Base-by-base conservation (phyloP, 2,797 vertebrate species). In the Octomys mimax region DNA sequence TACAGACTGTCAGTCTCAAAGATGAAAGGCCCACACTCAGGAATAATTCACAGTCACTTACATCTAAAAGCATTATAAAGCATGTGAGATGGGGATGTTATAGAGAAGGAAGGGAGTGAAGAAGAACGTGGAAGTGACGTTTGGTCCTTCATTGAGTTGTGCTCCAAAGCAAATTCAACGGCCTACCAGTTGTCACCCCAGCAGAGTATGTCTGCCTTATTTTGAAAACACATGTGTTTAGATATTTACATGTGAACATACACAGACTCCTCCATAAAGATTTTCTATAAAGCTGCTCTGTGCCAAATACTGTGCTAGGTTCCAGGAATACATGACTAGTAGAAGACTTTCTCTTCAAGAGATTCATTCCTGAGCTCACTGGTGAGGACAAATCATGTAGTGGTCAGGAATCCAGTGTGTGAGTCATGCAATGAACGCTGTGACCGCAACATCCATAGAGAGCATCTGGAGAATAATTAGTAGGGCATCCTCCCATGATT, bases 1-100 rank as follows among this genome's bases (percentile, higher is more conserved):
- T n/a, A 11, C 79, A 64, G 93, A 93, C 91, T 97, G 82, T 95
- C 92, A 66, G 52, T 84, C 21, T 24, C 24, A 16, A 95, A 96
- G 97, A 95, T 95, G 91, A 97, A 97, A 97, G 94, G 19, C 31
- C 13, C 77, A 79, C 10, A 86, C 24, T 75, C 57, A 1, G 79
- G 86, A 95, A 96, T 93, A 96, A 77, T 89, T 98, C 75, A 93
- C 6, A 78, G 28, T 87, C 92, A 14, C 68, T 96, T 96, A 92
- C 82, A 46, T 84, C 59, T 19, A 88, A 98, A 97, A 94, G 68
- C 92, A 14, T 62, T 90, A 54, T 10, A 33, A 97, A 96, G 87
- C 64, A 46, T 87, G 85, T 85, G 84, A 92, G 94, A 91, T 79
- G 62, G 46, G 46, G 28, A 78, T 88, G 59, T 80, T 81, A 92